Conservation (phyloP, 2,113 vertebrate species). For the Boulengeromyrus knoepffleri region DNA sequence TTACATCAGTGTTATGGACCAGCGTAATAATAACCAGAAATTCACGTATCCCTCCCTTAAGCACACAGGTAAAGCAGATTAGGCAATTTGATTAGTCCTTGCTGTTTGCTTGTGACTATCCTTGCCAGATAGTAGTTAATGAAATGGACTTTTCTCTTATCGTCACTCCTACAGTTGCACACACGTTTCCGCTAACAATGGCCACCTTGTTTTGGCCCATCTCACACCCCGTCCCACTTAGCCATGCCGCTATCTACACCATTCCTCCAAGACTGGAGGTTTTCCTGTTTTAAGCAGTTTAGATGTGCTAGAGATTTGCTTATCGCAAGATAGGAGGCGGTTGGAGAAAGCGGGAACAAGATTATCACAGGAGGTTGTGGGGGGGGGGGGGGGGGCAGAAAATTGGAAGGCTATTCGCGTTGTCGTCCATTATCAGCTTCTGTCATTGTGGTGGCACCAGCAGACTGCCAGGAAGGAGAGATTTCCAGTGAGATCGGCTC, state of each 20-base stretch:
- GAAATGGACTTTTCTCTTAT: conserved; percentile 46
- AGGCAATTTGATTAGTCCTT: neutral
- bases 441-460: conserved; percentile 45
- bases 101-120: neutral
- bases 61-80: neutral
- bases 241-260: conserved; percentile 21
- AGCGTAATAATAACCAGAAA: neutral
- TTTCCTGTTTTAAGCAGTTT: conserved; percentile 28
- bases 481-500: conserved; percentile 34
- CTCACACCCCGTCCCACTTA: conserved; percentile 20
- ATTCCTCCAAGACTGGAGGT: conserved; percentile 1
- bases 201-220: conserved; percentile 40
- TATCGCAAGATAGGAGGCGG: conserved; percentile 35
- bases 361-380: conserved; percentile 19
- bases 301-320: conserved; percentile 50
- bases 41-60: neutral
- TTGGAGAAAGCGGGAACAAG: conserved; percentile 24
- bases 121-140: conserved; percentile 35
- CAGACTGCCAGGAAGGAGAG: conserved; percentile 28
- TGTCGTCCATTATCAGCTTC: conserved; percentile 38
- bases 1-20: neutral
- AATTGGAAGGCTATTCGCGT: conserved; percentile 20
- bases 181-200: conserved; percentile 44
- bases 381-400: neutral
- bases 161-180: conserved; percentile 38